Percentiles rank a stretch among this genome's conserved stretches.
These are phyloP conservation scores for Melanerpes aurifrons DNA, from an alignment of 2,113 vertebrate genomes.

Conservation along the genomic window DNA sequence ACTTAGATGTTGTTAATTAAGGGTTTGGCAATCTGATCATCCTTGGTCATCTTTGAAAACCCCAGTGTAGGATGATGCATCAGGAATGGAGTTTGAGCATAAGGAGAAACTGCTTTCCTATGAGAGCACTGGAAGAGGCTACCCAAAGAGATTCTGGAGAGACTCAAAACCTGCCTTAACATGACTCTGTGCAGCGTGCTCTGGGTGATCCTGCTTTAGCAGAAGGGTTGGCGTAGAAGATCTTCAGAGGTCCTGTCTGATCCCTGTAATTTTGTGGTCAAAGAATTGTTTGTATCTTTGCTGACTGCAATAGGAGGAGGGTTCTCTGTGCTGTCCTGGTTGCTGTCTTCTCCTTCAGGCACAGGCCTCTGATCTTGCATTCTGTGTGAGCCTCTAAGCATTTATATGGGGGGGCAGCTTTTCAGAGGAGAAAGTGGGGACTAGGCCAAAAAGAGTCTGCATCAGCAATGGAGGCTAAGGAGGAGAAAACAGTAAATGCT, in stretches of 20 bases:
- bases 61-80: background rate
- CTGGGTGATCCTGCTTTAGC: no score
- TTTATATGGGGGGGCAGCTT: background rate
- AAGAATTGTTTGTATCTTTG: background rate
- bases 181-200: no score
- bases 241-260: no score
- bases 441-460: background rate
- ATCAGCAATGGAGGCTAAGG: background rate
- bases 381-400: background rate
- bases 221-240: no score
- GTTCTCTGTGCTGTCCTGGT: background rate
- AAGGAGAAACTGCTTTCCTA: no score
- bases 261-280: no score
- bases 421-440: background rate
- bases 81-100: background rate
- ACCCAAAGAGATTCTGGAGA: no score
- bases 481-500: background rate
- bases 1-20: background rate
- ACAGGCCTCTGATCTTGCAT: background rate
- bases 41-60: no score
- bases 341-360: background rate
- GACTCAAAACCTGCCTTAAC: no score
- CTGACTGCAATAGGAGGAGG: rapidly evolving
- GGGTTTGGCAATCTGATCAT: background rate
- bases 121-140: no score